These are phyloP conservation scores for Drosophila pseudoananassae DNA, from an alignment of 1,140 invertebrate species.

Conservation along the genomic window DNA sequence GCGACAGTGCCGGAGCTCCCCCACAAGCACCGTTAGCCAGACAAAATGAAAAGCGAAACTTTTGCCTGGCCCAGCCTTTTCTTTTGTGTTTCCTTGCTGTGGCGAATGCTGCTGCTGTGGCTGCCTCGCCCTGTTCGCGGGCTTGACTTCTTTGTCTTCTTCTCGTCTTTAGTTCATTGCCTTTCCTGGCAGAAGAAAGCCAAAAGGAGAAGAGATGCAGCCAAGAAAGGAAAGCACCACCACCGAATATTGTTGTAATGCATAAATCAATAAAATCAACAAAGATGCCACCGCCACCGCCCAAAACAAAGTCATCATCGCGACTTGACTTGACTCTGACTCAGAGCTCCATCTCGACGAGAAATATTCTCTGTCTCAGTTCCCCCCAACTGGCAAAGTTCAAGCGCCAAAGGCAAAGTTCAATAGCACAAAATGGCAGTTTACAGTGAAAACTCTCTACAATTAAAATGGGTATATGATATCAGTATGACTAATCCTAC, in stretches of 20 bases:
- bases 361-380: conserved; percentile 11
- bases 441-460: conserved; percentile 18
- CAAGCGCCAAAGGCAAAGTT: conserved; percentile 63
- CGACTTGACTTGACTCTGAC: conserved; percentile 24
- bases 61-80: conserved; percentile 45
- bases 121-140: conserved; percentile 51
- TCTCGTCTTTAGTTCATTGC: conserved; percentile 60
- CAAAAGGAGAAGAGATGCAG: conserved; percentile 6
- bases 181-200: conserved; percentile 32
- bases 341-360: conserved; percentile 16
- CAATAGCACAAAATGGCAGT: conserved; percentile 66
- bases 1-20: conserved; percentile 18
- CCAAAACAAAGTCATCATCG: conserved; percentile 39
- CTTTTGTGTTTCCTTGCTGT: conserved; percentile 38
- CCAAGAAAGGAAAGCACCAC: conserved; percentile 32
- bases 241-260: conserved; percentile 26
- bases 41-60: conserved; percentile 74
- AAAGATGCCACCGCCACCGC: conserved; percentile 24
- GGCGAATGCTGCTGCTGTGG: neutral
- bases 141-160: conserved; percentile 54
- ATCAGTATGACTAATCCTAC: no score
- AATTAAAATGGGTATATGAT: neutral
- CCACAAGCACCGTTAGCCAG: conserved; percentile 54
- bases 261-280: conserved; percentile 54
- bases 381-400: conserved; percentile 36